Conservation (phyloP, 2,888 invertebrate genomes). For the Tetanocera ferruginea region DNA sequence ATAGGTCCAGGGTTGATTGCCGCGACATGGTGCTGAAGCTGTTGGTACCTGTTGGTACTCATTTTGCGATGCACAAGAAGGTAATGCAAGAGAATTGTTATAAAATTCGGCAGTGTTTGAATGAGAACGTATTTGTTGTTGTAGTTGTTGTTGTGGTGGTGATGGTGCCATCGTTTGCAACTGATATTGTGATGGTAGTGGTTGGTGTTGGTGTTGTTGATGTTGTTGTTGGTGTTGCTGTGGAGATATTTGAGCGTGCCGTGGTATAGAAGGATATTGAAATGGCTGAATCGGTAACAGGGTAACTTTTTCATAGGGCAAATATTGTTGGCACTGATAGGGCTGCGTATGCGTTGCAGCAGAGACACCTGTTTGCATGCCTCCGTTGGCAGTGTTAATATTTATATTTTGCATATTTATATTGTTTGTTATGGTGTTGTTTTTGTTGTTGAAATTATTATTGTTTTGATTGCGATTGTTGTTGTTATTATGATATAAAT, state of each 20-base stretch:
- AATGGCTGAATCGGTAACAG: slow-evolving; percentile 54
- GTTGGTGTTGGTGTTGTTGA: slow-evolving; percentile 13
- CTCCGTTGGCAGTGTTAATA: slow-evolving; percentile 42
- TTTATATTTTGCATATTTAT: not conserved
- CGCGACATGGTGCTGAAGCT: slow-evolving; percentile 71
- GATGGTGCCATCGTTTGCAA: slow-evolving; percentile 7
- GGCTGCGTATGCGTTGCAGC: slow-evolving; percentile 36
- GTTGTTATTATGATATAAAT: slow-evolving; percentile 6
- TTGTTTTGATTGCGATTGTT: slow-evolving; percentile 34
- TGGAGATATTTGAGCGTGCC: slow-evolving; percentile 13
- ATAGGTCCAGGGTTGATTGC: slow-evolving; percentile 75
- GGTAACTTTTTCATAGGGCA: slow-evolving; percentile 15
- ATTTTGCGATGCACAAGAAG: not conserved
- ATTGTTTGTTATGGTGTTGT: slow-evolving; percentile 17
- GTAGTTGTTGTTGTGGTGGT: slow-evolving; percentile 33
- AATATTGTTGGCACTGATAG: slow-evolving; percentile 6
- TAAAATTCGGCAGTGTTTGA: slow-evolving; percentile 15
- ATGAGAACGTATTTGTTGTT: slow-evolving; percentile 31
- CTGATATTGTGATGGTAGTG: slow-evolving; percentile 20
- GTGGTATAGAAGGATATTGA: slow-evolving; percentile 47
- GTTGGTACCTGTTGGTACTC: slow-evolving; percentile 33
- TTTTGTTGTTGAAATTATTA: slow-evolving; percentile 24
- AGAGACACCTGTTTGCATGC: slow-evolving; percentile 23
- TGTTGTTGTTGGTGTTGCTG: slow-evolving; percentile 9
- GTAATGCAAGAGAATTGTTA: slow-evolving; percentile 18